Percentiles rank a stretch among this genome's conserved stretches.
These are phyloP conservation scores for Ligdia adustata DNA, from an alignment of 2,888 invertebrate genomes.

Conservation along the genomic window DNA sequence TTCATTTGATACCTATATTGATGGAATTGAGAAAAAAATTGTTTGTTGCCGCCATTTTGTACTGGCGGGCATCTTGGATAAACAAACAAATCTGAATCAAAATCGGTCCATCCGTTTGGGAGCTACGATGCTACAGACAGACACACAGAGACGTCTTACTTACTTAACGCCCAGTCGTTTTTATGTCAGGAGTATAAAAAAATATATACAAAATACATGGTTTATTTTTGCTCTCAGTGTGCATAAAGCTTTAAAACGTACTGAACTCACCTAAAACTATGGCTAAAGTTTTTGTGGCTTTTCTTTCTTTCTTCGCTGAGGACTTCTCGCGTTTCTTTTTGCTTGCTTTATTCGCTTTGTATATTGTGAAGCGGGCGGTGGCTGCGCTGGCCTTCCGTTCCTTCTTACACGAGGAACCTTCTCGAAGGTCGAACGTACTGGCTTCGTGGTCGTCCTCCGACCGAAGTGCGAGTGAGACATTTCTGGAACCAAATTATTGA, in stretches of 20 bases:
- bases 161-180: no score
- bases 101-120: no score
- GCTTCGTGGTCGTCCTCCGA: slow-evolving; percentile 70
- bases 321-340: slow-evolving; percentile 97
- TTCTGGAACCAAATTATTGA: slow-evolving; percentile 69
- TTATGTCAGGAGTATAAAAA: no score
- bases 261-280: slow-evolving; percentile 95
- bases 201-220: no score
- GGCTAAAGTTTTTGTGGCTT: slow-evolving; percentile 99
- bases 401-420: slow-evolving; percentile 85
- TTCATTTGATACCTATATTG: no score
- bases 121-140: no score
- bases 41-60: no score
- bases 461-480: slow-evolving; percentile 82
- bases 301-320: slow-evolving; percentile 96
- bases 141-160: no score
- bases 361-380: slow-evolving; percentile 93
- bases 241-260: slow-evolving; percentile 6
- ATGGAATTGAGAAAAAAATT: no score
- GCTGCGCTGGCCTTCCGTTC: slow-evolving; percentile 87
- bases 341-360: slow-evolving; percentile 97
- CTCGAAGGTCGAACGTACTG: slow-evolving; percentile 69
- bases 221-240: neutral
- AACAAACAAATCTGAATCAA: no score
- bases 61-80: no score